Percentiles rank a stretch among this genome's conserved stretches.
Evolutionary conservation across 2,113 vertebrate genomes (phyloP).

Genomic region (Platysteira castanea): DNA sequence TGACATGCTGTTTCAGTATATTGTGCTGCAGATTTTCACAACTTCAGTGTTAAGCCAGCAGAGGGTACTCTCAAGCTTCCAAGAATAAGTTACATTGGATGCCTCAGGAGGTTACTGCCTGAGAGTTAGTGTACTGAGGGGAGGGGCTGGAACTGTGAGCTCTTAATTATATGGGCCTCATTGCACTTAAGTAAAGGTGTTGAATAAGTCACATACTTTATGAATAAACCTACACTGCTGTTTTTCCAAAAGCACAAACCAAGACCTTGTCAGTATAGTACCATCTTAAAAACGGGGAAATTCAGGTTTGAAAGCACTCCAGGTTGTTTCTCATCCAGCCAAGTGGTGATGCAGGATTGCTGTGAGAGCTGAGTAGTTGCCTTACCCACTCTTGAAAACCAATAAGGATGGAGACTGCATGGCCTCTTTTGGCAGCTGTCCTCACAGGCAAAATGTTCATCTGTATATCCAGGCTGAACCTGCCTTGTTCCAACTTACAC

Average conservation of each 20-base stretch:
- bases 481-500: background rate
- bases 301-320: background rate
- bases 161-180: background rate
- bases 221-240: background rate
- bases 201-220: background rate
- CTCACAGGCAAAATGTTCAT: background rate
- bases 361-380: background rate
- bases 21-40: background rate
- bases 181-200: background rate
- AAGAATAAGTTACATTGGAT: background rate
- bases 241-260: background rate
- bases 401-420: background rate
- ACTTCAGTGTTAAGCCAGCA: background rate
- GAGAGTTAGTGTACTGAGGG: background rate
- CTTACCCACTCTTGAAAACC: background rate
- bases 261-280: background rate
- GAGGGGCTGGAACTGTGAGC: background rate
- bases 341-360: background rate
- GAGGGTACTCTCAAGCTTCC: constrained; percentile 40
- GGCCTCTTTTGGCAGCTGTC: background rate
- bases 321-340: background rate
- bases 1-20: background rate
- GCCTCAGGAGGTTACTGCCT: too few species aligned
- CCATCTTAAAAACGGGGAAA: background rate
- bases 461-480: background rate